Conservation (phyloP, 2,888 invertebrate genomes). For the Drosophila siamana region DNA sequence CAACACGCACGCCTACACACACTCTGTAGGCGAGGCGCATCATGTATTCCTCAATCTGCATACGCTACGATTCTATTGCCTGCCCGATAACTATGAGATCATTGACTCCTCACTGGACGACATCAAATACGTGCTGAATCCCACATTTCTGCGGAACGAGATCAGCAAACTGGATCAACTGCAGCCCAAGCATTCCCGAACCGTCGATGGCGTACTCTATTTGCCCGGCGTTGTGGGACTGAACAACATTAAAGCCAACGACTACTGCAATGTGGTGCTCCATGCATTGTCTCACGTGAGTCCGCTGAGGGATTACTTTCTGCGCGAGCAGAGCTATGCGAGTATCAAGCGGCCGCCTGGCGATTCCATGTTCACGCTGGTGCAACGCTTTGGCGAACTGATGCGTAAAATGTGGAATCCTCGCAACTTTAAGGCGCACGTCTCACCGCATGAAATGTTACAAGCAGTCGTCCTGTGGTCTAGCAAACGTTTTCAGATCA, state of each 20-base stretch:
- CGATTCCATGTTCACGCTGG: slow-evolving; percentile 95
- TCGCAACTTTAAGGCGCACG: slow-evolving; percentile 99
- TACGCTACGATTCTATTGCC: slow-evolving; percentile 98
- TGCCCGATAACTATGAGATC: slow-evolving; percentile 99
- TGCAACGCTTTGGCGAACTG: slow-evolving; percentile 96
- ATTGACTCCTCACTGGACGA: slow-evolving; percentile 98
- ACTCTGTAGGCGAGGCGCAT: slow-evolving; percentile 98
- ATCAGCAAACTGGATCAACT: slow-evolving; percentile 91
- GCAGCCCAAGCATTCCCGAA: slow-evolving; percentile 92
- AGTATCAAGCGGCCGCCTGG: slow-evolving; percentile 96
- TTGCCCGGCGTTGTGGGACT: slow-evolving; percentile 98
- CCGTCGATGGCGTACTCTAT: slow-evolving; percentile 96
- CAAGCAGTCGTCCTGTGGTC: slow-evolving; percentile 99
- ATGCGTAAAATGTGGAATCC: slow-evolving; percentile 99
- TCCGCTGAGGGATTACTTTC: slow-evolving; percentile 97
- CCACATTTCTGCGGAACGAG: slow-evolving; percentile 94
- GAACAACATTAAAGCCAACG: slow-evolving; percentile 99
- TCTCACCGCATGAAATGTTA: slow-evolving; percentile 99
- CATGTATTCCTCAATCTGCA: slow-evolving; percentile 99
- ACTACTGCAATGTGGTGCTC: slow-evolving; percentile 99
- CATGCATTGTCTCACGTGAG: slow-evolving; percentile 97
- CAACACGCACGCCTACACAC: slow-evolving; percentile 99
- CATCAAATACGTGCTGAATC: slow-evolving; percentile 99
- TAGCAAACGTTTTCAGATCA: slow-evolving; percentile 98
- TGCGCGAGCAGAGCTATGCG: slow-evolving; percentile 96